Conservation (phyloP, 2,888 invertebrate species). For the Brachyptera risi region DNA sequence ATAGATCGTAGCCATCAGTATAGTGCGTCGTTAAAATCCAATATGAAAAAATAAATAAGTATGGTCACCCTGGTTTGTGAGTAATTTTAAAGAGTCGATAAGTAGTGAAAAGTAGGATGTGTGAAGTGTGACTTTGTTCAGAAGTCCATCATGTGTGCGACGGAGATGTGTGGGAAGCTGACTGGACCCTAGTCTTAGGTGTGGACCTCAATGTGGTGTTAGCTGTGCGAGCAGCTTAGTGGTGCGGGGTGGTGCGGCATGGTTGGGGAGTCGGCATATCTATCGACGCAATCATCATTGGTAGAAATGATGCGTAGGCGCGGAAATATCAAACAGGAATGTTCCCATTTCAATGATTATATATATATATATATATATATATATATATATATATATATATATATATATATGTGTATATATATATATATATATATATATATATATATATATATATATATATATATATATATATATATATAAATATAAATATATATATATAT, state of each 20-base stretch:
- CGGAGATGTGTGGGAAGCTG: constrained; percentile 19
- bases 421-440: not conserved
- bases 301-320: constrained; percentile 13
- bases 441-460: not conserved
- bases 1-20: too few species aligned
- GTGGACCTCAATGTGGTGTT: too few species aligned
- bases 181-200: not conserved
- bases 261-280: not conserved
- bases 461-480: not conserved
- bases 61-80: too few species aligned
- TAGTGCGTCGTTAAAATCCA: too few species aligned
- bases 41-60: too few species aligned
- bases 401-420: not conserved
- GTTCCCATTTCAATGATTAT: constrained; percentile 3
- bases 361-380: not conserved
- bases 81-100: too few species aligned
- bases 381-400: not conserved
- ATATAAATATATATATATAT: not conserved
- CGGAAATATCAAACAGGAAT: constrained; percentile 10
- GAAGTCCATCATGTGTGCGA: constrained; percentile 16
- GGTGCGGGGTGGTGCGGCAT: not conserved
- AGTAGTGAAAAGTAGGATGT: constrained; percentile 5
- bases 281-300: too few species aligned
- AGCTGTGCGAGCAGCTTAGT: too few species aligned
- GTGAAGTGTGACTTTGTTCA: not conserved